A percentile compares a stretch with the other conserved stretches of the same genome.
Evolutionary conservation across 2,888 invertebrate genomes (phyloP).

Genomic region (Encarsia formosa): DNA sequence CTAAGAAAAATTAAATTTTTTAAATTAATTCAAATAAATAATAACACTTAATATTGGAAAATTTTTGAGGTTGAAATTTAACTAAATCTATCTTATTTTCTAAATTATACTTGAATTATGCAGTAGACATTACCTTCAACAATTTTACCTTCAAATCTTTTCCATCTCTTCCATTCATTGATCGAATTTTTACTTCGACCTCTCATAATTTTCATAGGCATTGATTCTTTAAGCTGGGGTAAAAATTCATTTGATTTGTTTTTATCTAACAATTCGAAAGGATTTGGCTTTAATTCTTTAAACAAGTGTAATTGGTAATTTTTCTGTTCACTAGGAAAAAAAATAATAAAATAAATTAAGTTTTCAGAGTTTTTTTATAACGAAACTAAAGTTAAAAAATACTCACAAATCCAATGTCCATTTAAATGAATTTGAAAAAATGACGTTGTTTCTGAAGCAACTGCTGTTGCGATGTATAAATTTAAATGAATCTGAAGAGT

Average conservation of each 20-base stretch:
- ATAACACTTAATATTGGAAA: too few species aligned
- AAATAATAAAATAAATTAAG: conserved; percentile 10
- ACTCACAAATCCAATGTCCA: conserved; percentile 47
- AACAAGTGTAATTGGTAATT: conserved; percentile 49
- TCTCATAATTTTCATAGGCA: conserved; percentile 39
- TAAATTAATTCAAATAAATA: too few species aligned
- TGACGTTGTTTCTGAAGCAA: background rate
- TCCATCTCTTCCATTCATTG: conserved; percentile 36
- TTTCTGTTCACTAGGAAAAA: conserved; percentile 33
- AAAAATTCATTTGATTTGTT: conserved; percentile 52
- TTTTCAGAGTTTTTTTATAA: too few species aligned
- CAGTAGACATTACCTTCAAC: conserved; percentile 41
- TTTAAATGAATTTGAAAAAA: conserved; percentile 27
- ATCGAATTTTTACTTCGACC: conserved; percentile 5
- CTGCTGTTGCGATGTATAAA: conserved; percentile 12
- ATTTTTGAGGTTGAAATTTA: too few species aligned
- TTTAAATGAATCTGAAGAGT: conserved; percentile 11
- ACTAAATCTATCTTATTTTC: background rate
- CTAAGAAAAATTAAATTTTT: too few species aligned
- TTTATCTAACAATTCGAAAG: conserved; percentile 48
- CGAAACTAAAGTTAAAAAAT: background rate
- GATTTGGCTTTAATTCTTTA: conserved; percentile 45
- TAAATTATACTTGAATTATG: conserved; percentile 5
- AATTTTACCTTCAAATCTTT: conserved; percentile 51
- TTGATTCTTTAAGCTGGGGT: conserved; percentile 57